Evolutionary conservation across 2,888 invertebrate species (phyloP), one percentile per base, ranked within the genome.

Genomic region (Rhyacophila evoluta): DNA sequence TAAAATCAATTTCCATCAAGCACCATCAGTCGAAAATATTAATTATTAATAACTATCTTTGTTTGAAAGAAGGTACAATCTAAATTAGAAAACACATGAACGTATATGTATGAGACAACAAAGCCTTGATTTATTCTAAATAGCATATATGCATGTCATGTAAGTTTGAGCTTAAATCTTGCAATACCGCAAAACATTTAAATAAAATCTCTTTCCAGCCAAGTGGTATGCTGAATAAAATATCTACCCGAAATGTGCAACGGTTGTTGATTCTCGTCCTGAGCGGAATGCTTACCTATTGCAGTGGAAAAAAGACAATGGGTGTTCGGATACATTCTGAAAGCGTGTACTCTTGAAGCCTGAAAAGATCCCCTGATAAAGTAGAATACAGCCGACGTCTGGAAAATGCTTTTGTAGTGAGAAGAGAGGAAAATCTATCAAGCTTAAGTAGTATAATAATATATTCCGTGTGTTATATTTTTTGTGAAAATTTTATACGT

Each of bases 291-390:
- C 19, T 55, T 55, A 55, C 55, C 55, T 55, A 55, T 25, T 55
- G 55, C 55, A 55, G 55, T 6, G 19, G 10, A 55, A 55, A 55
- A 25, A 55, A 55, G 25, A n/a, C 55, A 55, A 55, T 55, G 55
- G 25, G 55, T 15, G 12, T 41, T 41, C 12, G 41, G 41, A 55
- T 55, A 19, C 55, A 55, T 55, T 55, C 19, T 0, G 25, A 55
- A 19, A 55, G 55, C 55, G 15, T 1, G 55, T 10, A 19, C 55
- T 15, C 55, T 55, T 55, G 10, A 2, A 55, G 55, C 55, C 55
- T 25, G 55, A 55, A 55, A 55, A 55, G 55, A 55, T 55, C 55
- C 19, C 19, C 55, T 12, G 55, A 55, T 55, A 55, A 55, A 55
- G 19, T 19, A 55, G 55, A 19, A 55, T 55, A 55, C 55, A 25